phyloP scores from a whole-genome alignment of 2,113 vertebrate genomes.

The Mastomys coucha region DNA sequence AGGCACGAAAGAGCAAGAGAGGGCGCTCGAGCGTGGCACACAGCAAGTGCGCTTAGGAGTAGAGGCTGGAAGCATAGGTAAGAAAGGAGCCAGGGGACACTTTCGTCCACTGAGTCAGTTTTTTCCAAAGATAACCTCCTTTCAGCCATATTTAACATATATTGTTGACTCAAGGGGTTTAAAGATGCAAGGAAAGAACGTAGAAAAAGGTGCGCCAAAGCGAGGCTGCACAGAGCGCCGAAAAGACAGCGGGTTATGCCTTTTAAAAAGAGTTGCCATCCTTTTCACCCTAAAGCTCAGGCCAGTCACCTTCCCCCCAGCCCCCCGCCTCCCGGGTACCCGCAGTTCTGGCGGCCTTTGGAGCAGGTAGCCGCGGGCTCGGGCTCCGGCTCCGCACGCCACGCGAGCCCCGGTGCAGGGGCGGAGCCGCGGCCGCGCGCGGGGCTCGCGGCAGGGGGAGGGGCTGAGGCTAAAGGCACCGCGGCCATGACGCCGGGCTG shows the following conservation, averaged over 20 bases:
- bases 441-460: slow-evolving; percentile 47
- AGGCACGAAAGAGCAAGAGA: slow-evolving; percentile 42
- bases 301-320: not conserved
- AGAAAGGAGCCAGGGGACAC: slow-evolving; percentile 18
- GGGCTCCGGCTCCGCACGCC: not conserved
- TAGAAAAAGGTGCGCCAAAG: slow-evolving; percentile 63
- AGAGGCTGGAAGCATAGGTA: slow-evolving; percentile 27
- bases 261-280: slow-evolving; percentile 65
- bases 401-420: slow-evolving; percentile 2
- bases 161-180: slow-evolving; percentile 49
- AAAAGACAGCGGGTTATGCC: slow-evolving; percentile 55
- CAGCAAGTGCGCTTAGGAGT: not conserved
- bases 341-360: not conserved
- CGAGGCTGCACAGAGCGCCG: slow-evolving; percentile 36
- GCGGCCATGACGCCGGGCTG: slow-evolving; percentile 22
- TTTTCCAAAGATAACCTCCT: slow-evolving; percentile 39
- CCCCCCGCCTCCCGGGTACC: not conserved
- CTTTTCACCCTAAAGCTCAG: slow-evolving; percentile 32
- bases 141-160: slow-evolving; percentile 65
- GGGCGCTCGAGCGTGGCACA: slow-evolving; percentile 37
- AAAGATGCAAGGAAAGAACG: slow-evolving; percentile 55
- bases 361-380: slow-evolving; percentile 45
- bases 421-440: slow-evolving; percentile 6
- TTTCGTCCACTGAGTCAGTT: slow-evolving; percentile 34
- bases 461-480: not conserved